Base-by-base conservation (phyloP, 2,888 invertebrate genomes). In the Machimus atricapillus region DNA sequence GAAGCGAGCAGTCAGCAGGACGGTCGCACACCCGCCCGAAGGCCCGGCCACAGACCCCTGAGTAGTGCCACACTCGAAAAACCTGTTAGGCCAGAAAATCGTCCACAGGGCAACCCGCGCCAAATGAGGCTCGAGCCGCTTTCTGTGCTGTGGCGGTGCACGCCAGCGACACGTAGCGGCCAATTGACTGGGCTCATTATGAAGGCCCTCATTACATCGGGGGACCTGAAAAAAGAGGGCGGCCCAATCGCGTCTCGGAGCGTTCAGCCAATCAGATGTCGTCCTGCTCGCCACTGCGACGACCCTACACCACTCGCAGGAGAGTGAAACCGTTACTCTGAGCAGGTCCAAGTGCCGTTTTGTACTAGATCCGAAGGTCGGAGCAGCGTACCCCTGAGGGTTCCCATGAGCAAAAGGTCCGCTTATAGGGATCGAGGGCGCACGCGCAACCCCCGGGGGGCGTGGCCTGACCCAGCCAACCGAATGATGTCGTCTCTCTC, bases 61-160 rank as follows among this genome's bases (percentile, higher is more conserved):
- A 31, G 52, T 56, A 6, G 40, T 43, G 27, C 27, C 12, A n/a
- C 56, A 34, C 14, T 23, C 56, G 31, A 16, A 19, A 81, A 81
- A 81, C 81, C 81, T 81, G 81, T 81, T 81, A 81, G 56, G 56
- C 81, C 81, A 81, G 81, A 81, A 81, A 81, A 56, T 81, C 81
- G 81, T 56, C 19, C 56, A 58, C 81, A 56, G 56, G 56, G 52
- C 81, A 81, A 40, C 23, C 56, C 81, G 34, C 46, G 34, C 46
- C 56, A 52, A 66, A 34, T 56, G 56, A 81, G 56, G 16, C 23
- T 27, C 52, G 16, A 9, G 56, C 0, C 40, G 43, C 43, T 46
- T 16, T 46, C 14, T 46, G 52, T 31, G 7, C 23, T 40, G 40
- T 40, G 40, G 40, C 16, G 27, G 12, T 56, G 27, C 34, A 56